Evolutionary conservation across 1,140 invertebrate genomes (phyloP).

Genomic region (Lepidurus apus): DNA sequence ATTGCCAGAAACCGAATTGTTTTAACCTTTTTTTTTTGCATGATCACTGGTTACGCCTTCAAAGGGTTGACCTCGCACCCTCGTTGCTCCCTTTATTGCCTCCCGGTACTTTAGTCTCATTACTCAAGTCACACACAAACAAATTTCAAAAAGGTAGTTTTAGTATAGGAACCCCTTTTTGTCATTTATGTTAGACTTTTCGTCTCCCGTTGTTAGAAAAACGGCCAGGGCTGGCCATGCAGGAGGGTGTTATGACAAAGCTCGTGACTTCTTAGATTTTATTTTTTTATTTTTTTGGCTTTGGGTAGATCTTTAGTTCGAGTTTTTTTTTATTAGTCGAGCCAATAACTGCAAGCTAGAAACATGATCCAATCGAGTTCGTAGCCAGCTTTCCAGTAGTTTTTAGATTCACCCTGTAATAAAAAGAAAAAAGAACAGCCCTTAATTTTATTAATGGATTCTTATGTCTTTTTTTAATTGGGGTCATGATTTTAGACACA

Average conservation of each 20-base stretch:
- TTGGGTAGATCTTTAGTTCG: constrained; percentile 1
- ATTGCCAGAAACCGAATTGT: constrained; percentile 19
- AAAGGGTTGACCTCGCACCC: constrained; percentile 20
- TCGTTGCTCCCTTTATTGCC: neutral
- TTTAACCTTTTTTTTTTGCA: neutral
- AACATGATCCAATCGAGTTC: neutral
- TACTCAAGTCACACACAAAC: neutral
- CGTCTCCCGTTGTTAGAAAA: neutral
- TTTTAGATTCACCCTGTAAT: constrained; percentile 14
- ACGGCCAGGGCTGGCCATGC: constrained; percentile 10
- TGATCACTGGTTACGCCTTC: constrained; percentile 11
- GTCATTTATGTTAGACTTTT: too few species aligned
- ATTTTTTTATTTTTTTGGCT: constrained; percentile 3
- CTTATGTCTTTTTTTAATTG: neutral
- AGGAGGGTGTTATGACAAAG: neutral
- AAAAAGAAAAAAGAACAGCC: neutral
- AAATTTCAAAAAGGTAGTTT: too few species aligned
- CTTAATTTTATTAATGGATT: neutral
- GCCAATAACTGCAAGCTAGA: neutral
- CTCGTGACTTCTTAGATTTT: neutral
- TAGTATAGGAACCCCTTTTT: too few species aligned
- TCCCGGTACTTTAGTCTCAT: neutral
- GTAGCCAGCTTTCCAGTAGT: constrained; percentile 13
- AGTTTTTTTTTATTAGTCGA: neutral
- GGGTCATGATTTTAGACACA: neutral